Evolutionary conservation across 2,888 invertebrate genomes (phyloP).

Genomic region (Andrena fulva): DNA sequence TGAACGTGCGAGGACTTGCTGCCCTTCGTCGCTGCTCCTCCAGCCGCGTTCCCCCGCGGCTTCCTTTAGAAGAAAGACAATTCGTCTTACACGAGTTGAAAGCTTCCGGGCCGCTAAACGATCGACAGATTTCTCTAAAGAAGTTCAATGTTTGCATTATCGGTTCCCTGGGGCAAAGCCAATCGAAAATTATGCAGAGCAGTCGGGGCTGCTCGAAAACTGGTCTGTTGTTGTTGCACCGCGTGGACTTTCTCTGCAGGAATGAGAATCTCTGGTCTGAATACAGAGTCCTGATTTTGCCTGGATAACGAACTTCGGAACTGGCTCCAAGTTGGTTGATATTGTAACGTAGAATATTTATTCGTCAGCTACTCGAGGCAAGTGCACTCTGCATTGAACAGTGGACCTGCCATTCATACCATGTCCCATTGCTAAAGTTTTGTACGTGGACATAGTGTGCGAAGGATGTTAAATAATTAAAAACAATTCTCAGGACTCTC

Average conservation of each 20-base stretch:
- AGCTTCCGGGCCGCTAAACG: not conserved
- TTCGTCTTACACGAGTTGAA: conserved; percentile 31
- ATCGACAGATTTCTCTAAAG: conserved; percentile 28
- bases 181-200: conserved; percentile 37
- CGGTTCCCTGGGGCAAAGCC: conserved; percentile 41
- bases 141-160: conserved; percentile 56
- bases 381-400: too few species aligned
- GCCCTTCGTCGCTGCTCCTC: conserved; percentile 23
- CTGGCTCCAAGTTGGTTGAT: not conserved
- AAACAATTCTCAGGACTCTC: too few species aligned
- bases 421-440: too few species aligned
- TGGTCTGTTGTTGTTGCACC: too few species aligned
- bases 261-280: not conserved
- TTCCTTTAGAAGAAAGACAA: conserved; percentile 30
- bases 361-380: not conserved
- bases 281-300: not conserved
- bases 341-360: not conserved
- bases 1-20: conserved; percentile 52
- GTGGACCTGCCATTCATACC: too few species aligned
- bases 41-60: conserved; percentile 36
- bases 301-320: not conserved
- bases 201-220: too few species aligned
- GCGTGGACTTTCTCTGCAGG: not conserved
- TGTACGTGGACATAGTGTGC: too few species aligned
- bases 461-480: too few species aligned